A percentile compares a stretch with the other conserved stretches of the same genome.
phyloP scores from a whole-genome alignment of 2,888 invertebrate genomes.

The Pammene aurita region DNA sequence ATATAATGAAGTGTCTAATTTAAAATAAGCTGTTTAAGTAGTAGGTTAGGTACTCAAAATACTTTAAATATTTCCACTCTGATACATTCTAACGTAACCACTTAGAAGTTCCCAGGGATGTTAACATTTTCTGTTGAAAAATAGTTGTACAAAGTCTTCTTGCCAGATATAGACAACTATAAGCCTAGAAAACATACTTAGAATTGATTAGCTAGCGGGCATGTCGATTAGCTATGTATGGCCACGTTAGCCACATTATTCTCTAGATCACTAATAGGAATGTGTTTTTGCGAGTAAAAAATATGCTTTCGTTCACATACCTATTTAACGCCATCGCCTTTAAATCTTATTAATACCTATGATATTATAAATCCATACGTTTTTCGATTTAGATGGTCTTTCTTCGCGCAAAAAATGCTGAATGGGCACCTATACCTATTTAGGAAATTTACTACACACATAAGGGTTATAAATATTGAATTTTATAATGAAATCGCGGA shows the following conservation, averaged over 20 bases:
- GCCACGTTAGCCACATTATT: not conserved
- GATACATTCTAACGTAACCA: not conserved
- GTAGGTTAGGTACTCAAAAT: not conserved
- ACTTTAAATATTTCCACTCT: conserved; percentile 4
- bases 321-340: no score
- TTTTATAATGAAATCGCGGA: no score
- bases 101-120: conserved; percentile 2
- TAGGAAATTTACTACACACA: no score
- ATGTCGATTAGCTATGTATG: conserved; percentile 21
- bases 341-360: no score
- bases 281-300: not conserved
- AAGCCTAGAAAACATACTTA: conserved; percentile 29
- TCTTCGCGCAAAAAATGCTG: no score
- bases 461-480: no score
- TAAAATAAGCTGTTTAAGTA: no score
- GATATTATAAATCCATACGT: no score
- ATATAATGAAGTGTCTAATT: not conserved
- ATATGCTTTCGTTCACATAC: not conserved
- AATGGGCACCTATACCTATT: no score
- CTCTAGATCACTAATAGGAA: conserved; percentile 7
- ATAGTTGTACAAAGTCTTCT: conserved; percentile 13
- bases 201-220: conserved; percentile 14
- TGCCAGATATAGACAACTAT: conserved; percentile 20
- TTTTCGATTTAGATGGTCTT: no score
- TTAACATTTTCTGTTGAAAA: conserved; percentile 18